These are phyloP conservation scores for Aradophagus sp. DNA, from an alignment of 1,140 invertebrate genomes.

Conservation along the genomic window DNA sequence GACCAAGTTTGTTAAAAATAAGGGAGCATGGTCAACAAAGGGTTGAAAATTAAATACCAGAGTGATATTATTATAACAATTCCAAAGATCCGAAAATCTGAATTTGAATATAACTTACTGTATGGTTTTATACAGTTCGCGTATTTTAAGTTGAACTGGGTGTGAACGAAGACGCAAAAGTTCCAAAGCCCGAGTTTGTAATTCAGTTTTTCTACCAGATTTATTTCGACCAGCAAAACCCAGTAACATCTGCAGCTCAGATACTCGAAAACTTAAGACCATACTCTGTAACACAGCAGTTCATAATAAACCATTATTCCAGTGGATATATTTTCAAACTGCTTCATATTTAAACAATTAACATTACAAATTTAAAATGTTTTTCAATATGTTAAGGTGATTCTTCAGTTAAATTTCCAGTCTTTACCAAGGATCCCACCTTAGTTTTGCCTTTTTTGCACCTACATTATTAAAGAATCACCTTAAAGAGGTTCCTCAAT, in stretches of 20 bases:
- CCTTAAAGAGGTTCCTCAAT: too few relatives aligned
- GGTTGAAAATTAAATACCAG: too few relatives aligned
- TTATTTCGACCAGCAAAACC: conserved; percentile 90
- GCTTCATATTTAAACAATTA: too few relatives aligned
- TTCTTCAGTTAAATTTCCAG: too few relatives aligned
- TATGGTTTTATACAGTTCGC: conserved; percentile 85
- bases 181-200: conserved; percentile 86
- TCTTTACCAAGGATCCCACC: too few relatives aligned
- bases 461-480: too few relatives aligned
- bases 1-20: too few relatives aligned
- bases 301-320: conserved; percentile 43
- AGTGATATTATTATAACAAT: conserved; percentile 37
- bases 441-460: too few relatives aligned
- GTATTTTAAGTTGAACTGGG: conserved; percentile 85
- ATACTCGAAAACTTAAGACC: conserved; percentile 88
- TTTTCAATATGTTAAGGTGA: too few relatives aligned
- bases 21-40: too few relatives aligned
- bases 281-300: conserved; percentile 80
- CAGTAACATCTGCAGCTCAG: conserved; percentile 89
- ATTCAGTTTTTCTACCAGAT: conserved; percentile 89
- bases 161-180: conserved; percentile 83
- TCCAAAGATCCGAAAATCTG: conserved; percentile 38
- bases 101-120: conserved; percentile 75
- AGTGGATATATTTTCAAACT: conserved; percentile 3
- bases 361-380: too few relatives aligned